Conservation (phyloP, 2,888 invertebrate genomes). For the Andrena minutula region DNA sequence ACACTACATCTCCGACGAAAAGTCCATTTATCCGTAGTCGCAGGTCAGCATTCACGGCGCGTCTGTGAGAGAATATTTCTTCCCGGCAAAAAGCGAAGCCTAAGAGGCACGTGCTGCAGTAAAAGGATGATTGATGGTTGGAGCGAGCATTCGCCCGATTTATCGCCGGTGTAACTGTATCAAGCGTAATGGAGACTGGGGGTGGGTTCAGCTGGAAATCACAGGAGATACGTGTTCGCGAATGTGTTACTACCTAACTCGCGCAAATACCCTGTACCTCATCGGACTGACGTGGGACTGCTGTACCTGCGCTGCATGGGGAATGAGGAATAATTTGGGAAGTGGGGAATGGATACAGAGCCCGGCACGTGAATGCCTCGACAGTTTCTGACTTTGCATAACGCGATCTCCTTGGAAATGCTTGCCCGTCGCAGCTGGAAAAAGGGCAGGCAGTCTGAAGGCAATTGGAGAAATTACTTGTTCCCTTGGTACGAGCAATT, state of each 20-base stretch:
- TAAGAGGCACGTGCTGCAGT: background rate
- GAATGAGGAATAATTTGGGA: constrained; percentile 23
- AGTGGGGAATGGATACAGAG: constrained; percentile 16
- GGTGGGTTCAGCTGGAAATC: constrained; percentile 24
- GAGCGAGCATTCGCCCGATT: constrained; percentile 8
- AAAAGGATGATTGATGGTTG: constrained; percentile 2
- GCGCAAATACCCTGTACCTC: constrained; percentile 7
- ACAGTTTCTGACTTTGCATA: background rate
- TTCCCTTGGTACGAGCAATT: no score
- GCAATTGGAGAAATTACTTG: no score
- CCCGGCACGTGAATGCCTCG: background rate
- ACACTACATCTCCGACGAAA: no score
- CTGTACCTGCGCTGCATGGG: background rate
- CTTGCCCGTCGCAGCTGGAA: background rate
- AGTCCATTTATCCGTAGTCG: no score
- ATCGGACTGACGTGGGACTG: background rate
- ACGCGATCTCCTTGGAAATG: background rate
- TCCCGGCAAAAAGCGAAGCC: background rate
- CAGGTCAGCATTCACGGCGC: no score
- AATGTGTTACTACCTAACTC: constrained; percentile 12
- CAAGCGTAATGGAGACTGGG: background rate
- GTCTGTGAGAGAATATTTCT: no score
- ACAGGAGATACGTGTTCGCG: constrained; percentile 5
- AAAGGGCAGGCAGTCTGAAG: background rate
- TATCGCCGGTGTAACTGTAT: constrained; percentile 31